phyloP scores from a whole-genome alignment of 2,113 vertebrate genomes.

The Nothobranchius furzeri region DNA sequence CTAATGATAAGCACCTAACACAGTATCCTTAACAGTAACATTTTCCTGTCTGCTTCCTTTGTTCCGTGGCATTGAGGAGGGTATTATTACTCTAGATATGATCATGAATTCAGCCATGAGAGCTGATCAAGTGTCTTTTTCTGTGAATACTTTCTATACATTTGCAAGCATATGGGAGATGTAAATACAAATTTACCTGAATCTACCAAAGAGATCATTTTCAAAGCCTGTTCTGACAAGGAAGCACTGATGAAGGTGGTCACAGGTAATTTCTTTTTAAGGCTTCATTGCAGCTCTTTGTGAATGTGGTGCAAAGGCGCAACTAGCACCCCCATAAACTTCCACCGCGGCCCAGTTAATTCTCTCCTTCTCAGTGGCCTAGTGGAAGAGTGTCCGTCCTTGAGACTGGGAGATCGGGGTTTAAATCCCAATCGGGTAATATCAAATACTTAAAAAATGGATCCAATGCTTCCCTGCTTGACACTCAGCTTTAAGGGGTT shows the following conservation, averaged over 20 bases:
- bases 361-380: too few relatives aligned
- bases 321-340: too few relatives aligned
- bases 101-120: constrained; percentile 1
- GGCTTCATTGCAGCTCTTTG: constrained; percentile 45
- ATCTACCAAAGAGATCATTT: constrained; percentile 36
- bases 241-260: neutral
- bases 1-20: constrained; percentile 65
- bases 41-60: constrained; percentile 21
- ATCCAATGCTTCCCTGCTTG: too few relatives aligned
- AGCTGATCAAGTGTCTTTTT: constrained; percentile 9
- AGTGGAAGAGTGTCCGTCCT: too few relatives aligned
- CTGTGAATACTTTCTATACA: constrained; percentile 5
- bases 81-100: constrained; percentile 38
- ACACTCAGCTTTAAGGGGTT: too few relatives aligned
- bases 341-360: too few relatives aligned
- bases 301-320: constrained; percentile 43
- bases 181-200: constrained; percentile 20
- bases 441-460: too few relatives aligned
- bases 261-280: constrained; percentile 3
- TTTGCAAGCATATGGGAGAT: neutral
- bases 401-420: too few relatives aligned
- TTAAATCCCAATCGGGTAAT: too few relatives aligned
- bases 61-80: constrained; percentile 30
- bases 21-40: constrained; percentile 44
- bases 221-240: constrained; percentile 15